Conservation (phyloP, 2,888 invertebrate genomes). For the Trachelus troglodyta region DNA sequence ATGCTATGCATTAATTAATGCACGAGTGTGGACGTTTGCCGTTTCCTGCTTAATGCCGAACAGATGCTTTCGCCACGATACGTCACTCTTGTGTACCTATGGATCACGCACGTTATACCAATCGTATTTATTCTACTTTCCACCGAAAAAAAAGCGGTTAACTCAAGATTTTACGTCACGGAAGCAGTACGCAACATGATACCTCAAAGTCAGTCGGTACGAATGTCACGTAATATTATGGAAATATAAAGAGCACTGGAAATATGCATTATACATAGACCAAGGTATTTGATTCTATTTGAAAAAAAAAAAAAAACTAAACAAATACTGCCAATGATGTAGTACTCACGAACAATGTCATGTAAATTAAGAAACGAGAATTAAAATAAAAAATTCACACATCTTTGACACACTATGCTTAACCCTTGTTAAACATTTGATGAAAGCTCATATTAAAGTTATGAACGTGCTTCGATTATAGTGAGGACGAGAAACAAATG, state of each 20-base stretch:
- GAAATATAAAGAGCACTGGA: not conserved
- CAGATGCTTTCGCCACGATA: no score
- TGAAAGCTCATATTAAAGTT: not conserved
- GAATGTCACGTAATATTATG: not conserved
- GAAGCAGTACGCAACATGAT: not conserved
- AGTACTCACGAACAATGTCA: not conserved
- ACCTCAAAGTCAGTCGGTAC: not conserved
- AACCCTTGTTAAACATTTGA: not conserved
- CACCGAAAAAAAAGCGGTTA: no score
- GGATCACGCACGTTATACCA: no score
- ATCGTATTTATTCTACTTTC: no score
- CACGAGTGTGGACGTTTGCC: not conserved
- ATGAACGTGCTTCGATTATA: not conserved
- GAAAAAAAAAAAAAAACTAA: not conserved
- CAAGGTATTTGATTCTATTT: not conserved
- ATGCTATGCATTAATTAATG: not conserved
- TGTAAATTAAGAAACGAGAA: not conserved
- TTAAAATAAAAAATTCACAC: not conserved
- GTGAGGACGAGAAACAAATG: not conserved
- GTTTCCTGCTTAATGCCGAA: no score
- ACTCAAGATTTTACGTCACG: no score
- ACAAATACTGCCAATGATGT: not conserved
- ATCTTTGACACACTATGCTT: no score
- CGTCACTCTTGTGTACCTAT: no score
- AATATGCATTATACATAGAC: not conserved